phyloP scores from a whole-genome alignment of 2,888 invertebrate species.

The Notodonta dromedarius region DNA sequence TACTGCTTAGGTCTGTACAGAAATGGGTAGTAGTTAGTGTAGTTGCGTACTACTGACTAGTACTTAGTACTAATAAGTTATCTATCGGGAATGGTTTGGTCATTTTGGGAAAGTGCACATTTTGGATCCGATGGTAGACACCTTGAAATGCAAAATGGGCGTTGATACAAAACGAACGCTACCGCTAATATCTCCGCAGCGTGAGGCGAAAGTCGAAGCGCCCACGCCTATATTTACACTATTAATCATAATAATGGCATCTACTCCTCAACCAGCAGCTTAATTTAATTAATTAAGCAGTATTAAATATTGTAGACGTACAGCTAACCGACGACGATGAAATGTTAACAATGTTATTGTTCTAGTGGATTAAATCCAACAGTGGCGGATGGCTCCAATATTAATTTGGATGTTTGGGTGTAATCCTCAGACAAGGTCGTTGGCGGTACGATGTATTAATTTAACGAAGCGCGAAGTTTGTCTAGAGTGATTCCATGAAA shows the following conservation, averaged over 20 bases:
- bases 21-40: too few relatives aligned
- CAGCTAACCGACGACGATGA: conserved; percentile 70
- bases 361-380: conserved; percentile 73
- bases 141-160: not conserved
- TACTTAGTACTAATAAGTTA: too few relatives aligned
- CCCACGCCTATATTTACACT: conserved; percentile 38
- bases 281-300: conserved; percentile 76
- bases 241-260: conserved; percentile 75
- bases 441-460: conserved; percentile 61
- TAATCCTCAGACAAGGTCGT: conserved; percentile 65
- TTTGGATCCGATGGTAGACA: too few relatives aligned
- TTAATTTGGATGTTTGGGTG: conserved; percentile 73
- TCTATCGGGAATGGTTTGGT: too few relatives aligned
- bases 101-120: too few relatives aligned
- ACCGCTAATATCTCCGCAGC: not conserved
- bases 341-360: conserved; percentile 79
- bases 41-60: too few relatives aligned
- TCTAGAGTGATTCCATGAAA: conserved; percentile 49
- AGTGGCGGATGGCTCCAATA: conserved; percentile 63
- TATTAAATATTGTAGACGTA: conserved; percentile 70
- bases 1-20: too few relatives aligned
- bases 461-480: conserved; percentile 57
- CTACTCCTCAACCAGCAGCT: conserved; percentile 59
- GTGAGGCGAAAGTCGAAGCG: not conserved
- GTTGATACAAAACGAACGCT: not conserved